Evolutionary conservation across 2,113 vertebrate species (phyloP), one percentile per base, ranked within the genome.

Genomic region (Sus scrofa): DNA sequence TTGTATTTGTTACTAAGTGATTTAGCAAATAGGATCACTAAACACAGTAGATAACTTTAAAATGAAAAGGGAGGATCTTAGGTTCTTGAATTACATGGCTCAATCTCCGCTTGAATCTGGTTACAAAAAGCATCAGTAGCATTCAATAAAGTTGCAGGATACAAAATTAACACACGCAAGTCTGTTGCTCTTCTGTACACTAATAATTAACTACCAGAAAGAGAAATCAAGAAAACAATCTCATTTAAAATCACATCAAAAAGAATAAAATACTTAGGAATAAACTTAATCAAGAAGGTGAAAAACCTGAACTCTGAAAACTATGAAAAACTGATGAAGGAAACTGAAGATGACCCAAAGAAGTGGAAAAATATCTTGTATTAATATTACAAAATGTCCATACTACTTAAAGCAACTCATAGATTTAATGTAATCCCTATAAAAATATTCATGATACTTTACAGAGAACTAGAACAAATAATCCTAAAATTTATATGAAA

Each of bases 21-120:
- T 74, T 96, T 83, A 78, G 75, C 44, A 94, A 91, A 83, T 50
- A 84, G 19, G 11, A 37, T 86, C 27, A 78, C 16, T 44, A 89
- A 89, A 88, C 1, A 8, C 34, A 79, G 52, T 16, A 63, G 16
- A 27, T 77, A 68, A 44, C 9, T 86, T 26, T 78, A 56, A 92
- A 67, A 86, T 1, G 30, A 50, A n/a, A 79, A 86, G 4, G 1
- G 95, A 79, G 37, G 24, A 75, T 26, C 11, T 65, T 10, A 2
- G 30, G 18, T 82, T 86, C 18, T 86, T 86, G 65, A 87, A 30
- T 30, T 44, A 16, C 0, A 7, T 32, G 39, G 26, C 12, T 81
- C 75, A 54, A 12, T 37, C 6, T 82, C 24, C 50, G 16, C 63
- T 37, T 81, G 71, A 79, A 77, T 78, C 30, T 73, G 27, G 11